These are phyloP conservation scores for Corythornis cristatus DNA, from an alignment of 2,113 vertebrate species.

Conservation along the genomic window DNA sequence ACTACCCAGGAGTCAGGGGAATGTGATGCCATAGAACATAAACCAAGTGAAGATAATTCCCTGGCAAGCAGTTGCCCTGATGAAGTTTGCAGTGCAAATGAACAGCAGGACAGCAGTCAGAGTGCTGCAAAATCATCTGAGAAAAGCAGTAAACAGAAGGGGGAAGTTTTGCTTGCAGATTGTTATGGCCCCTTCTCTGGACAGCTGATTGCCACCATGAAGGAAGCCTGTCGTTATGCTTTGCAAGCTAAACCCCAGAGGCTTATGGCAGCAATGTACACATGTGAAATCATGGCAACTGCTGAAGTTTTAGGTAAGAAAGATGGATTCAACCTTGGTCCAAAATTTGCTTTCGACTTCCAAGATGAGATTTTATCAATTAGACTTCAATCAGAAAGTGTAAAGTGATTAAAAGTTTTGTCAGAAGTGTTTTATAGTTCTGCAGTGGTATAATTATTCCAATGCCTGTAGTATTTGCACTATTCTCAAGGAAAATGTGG, in stretches of 20 bases:
- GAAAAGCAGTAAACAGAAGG: constrained; percentile 33
- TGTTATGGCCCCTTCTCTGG: constrained; percentile 94
- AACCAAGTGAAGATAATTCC: background rate
- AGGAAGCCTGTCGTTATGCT: constrained; percentile 90
- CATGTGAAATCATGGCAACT: constrained; percentile 95
- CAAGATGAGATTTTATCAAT: background rate
- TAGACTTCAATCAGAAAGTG: background rate
- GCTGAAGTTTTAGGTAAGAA: constrained; percentile 94
- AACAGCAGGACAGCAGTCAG: background rate
- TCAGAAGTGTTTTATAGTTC: background rate
- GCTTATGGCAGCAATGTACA: constrained; percentile 97
- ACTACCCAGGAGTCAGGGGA: constrained; percentile 46
- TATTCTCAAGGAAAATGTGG: background rate
- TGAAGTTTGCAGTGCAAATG: background rate
- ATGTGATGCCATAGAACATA: background rate
- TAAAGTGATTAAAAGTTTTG: background rate
- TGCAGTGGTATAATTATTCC: background rate
- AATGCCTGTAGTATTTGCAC: background rate
- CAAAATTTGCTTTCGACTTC: background rate
- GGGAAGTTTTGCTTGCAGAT: constrained; percentile 68
- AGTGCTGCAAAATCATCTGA: background rate
- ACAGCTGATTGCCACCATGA: constrained; percentile 94
- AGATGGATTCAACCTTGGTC: background rate
- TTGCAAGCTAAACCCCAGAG: constrained; percentile 92
- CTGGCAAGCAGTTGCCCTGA: background rate